Evolutionary conservation across 2,797 vertebrate genomes (phyloP).

Genomic region (Heteromormyrus szaboi): DNA sequence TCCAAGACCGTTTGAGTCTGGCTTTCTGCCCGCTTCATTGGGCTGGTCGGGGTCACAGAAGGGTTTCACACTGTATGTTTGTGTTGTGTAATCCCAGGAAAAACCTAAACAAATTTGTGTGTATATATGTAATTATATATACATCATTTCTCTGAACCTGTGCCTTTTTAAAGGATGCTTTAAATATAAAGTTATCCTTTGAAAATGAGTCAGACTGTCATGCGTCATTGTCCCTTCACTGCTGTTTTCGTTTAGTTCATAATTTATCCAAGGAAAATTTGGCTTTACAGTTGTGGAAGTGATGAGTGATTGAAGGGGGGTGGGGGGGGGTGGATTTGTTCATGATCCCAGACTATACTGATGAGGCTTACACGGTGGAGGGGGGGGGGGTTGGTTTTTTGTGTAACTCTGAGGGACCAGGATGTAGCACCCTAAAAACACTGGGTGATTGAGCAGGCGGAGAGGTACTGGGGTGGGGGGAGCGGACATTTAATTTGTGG

Average conservation of each 20-base stretch:
- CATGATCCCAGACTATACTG: neutral
- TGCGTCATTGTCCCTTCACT: conserved; percentile 15
- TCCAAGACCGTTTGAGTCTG: conserved; percentile 20
- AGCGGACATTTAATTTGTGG: neutral
- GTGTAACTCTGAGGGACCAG: neutral
- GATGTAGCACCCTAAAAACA: neutral
- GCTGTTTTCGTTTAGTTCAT: conserved; percentile 17
- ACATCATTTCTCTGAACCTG: neutral
- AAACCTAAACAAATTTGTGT: neutral
- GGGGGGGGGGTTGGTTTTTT: neutral
- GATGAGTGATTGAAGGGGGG: conserved; percentile 13
- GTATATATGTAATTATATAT: neutral
- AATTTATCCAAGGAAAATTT: conserved; percentile 27
- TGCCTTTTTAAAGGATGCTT: conserved; percentile 45
- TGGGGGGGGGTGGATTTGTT: neutral
- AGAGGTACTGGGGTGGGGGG: neutral
- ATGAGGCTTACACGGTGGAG: neutral
- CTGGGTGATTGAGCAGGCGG: neutral
- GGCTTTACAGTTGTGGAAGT: conserved; percentile 26
- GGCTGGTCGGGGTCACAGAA: conserved; percentile 37
- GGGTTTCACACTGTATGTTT: conserved; percentile 18
- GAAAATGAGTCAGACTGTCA: conserved; percentile 24
- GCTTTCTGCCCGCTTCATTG: conserved; percentile 21
- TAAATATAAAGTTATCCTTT: conserved; percentile 32
- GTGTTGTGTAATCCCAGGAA: conserved; percentile 13